Conservation (phyloP, 2,888 invertebrate genomes). For the Watsonalla binaria region DNA sequence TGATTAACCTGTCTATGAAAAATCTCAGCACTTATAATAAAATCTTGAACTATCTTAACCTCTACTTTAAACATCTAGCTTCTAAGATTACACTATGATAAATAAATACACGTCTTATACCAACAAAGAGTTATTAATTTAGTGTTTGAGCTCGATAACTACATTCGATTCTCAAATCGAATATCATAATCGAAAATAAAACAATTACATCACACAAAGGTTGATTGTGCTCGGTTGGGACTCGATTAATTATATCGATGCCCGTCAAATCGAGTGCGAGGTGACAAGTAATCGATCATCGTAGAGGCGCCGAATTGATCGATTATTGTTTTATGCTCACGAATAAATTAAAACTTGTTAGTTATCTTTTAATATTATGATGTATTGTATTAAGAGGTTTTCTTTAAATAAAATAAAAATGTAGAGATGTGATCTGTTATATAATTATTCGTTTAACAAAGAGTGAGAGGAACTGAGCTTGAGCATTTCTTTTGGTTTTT, state of each 20-base stretch:
- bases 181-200: conserved; percentile 22
- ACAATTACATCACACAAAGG: conserved; percentile 26
- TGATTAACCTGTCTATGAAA: no score
- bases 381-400: conserved; percentile 18
- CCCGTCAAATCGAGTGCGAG: conserved; percentile 47
- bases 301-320: conserved; percentile 63
- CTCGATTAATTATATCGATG: conserved; percentile 64
- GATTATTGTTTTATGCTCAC: conserved; percentile 56
- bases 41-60: no score
- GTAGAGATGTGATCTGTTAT: no score
- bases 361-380: conserved; percentile 39
- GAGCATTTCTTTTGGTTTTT: no score
- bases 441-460: no score
- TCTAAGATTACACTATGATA: not conserved
- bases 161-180: not conserved
- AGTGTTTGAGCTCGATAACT: not conserved
- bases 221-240: conserved; percentile 24
- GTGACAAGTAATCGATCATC: conserved; percentile 65
- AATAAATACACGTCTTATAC: conserved; percentile 3
- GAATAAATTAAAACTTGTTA: conserved; percentile 65
- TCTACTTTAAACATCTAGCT: not conserved
- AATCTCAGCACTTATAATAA: no score
- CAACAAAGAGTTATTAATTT: not conserved
- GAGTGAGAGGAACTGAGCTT: no score
- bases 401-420: no score